phyloP scores from a whole-genome alignment of 2,797 vertebrate species.

The Poeciliopsis paucimaculata region DNA sequence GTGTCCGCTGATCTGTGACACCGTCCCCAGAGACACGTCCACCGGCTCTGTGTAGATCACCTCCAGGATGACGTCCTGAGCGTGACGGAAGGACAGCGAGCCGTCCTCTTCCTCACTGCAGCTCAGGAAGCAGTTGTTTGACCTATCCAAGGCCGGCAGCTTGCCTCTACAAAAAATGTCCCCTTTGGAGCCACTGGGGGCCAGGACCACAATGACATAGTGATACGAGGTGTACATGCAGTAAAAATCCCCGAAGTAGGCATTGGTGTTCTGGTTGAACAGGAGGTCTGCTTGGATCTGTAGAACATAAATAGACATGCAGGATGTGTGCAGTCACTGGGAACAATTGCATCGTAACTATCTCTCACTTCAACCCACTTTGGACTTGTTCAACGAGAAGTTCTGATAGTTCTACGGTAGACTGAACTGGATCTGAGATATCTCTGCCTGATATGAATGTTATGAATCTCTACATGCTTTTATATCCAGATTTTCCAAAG shows the following conservation, averaged over 20 bases:
- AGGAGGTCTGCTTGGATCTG: slow-evolving; percentile 84
- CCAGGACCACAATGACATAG: slow-evolving; percentile 92
- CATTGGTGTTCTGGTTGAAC: slow-evolving; percentile 90
- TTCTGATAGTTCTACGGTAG: too few species aligned
- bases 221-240: slow-evolving; percentile 99
- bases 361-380: neutral
- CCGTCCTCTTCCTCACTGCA: slow-evolving; percentile 77
- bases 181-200: slow-evolving; percentile 87
- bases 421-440: neutral
- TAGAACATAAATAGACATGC: neutral
- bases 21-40: slow-evolving; percentile 86
- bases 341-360: neutral
- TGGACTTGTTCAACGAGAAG: neutral
- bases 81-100: slow-evolving; percentile 87
- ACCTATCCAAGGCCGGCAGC: slow-evolving; percentile 88
- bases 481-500: neutral
- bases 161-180: slow-evolving; percentile 92
- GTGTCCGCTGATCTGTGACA: slow-evolving; percentile 91
- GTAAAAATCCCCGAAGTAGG: slow-evolving; percentile 97
- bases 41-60: slow-evolving; percentile 95
- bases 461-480: neutral
- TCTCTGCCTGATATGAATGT: neutral
- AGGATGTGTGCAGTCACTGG: neutral
- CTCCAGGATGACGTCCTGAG: slow-evolving; percentile 95
- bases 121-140: slow-evolving; percentile 91